A percentile compares a stretch with the other conserved stretches of the same genome.
Evolutionary conservation across 30 jellyfish, hydroid and myxozoan genomes (phyloP).

Genomic region (Sanderia malayensis): DNA sequence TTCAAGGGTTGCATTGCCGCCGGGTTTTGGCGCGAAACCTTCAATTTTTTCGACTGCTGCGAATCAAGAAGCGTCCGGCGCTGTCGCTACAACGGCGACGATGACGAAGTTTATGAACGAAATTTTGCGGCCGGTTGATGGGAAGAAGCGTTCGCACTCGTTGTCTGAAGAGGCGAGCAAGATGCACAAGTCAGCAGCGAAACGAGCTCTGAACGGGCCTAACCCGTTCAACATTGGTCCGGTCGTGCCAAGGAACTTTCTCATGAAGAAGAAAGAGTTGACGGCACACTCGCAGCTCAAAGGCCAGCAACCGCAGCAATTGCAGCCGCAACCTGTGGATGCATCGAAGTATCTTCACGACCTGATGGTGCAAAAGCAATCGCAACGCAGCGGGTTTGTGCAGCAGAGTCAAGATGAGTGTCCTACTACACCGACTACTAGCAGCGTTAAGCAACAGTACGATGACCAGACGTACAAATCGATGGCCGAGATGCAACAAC

Average conservation of each 20-base stretch:
- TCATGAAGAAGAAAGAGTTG: conserved; percentile 37
- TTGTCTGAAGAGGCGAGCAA: conserved; percentile 23
- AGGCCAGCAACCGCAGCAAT: background rate
- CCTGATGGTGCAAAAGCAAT: background rate
- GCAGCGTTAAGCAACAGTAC: background rate
- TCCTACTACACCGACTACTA: too few relatives aligned
- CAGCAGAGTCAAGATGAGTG: conserved; percentile 20
- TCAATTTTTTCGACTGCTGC: too few relatives aligned
- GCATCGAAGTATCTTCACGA: conserved; percentile 28
- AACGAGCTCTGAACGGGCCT: conserved; percentile 73
- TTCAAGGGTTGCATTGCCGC: background rate
- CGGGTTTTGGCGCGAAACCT: too few relatives aligned
- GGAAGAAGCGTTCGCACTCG: conserved; percentile 54
- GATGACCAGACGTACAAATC: conserved; percentile 24
- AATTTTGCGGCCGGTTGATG: background rate
- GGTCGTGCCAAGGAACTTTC: conserved; percentile 53
- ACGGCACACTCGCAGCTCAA: too few relatives aligned
- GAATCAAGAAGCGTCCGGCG: too few relatives aligned
- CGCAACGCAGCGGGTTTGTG: background rate
- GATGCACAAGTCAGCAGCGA: conserved; percentile 68
- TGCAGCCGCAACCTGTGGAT: conserved; percentile 53
- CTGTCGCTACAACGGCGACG: background rate
- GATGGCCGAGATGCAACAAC: conserved; percentile 8
- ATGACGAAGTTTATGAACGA: background rate
- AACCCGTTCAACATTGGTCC: conserved; percentile 78